Conservation (phyloP, 2,888 invertebrate species). For the Thereva unica region DNA sequence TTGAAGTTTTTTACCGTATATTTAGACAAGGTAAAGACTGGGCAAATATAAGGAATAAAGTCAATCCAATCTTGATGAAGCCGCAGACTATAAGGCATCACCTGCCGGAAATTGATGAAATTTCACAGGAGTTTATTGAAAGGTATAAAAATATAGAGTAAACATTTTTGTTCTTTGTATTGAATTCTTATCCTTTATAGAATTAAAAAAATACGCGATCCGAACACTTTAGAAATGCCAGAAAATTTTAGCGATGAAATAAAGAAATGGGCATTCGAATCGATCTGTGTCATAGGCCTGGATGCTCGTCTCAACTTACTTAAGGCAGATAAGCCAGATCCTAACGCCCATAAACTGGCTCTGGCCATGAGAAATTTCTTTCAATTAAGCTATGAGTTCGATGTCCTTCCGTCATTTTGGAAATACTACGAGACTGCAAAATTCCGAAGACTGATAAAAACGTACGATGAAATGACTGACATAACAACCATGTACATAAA, state of each 20-base stretch:
- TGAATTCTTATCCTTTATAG: slow-evolving; percentile 40
- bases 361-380: slow-evolving; percentile 49
- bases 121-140: slow-evolving; percentile 50
- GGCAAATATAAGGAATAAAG: slow-evolving; percentile 68
- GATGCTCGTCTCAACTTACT: slow-evolving; percentile 52
- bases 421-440: slow-evolving; percentile 49
- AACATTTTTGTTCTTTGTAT: neutral
- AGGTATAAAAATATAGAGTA: slow-evolving; percentile 48
- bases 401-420: slow-evolving; percentile 53
- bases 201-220: slow-evolving; percentile 46
- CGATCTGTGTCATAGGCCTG: slow-evolving; percentile 56
- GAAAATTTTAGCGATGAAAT: slow-evolving; percentile 60
- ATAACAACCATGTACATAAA: slow-evolving; percentile 54
- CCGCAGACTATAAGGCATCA: slow-evolving; percentile 50
- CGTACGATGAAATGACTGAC: slow-evolving; percentile 50
- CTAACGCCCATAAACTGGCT: slow-evolving; percentile 46
- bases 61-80: slow-evolving; percentile 53
- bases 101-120: slow-evolving; percentile 49
- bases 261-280: slow-evolving; percentile 66
- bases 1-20: slow-evolving; percentile 27
- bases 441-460: slow-evolving; percentile 49
- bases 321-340: slow-evolving; percentile 44
- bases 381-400: slow-evolving; percentile 49
- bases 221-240: slow-evolving; percentile 44
- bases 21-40: slow-evolving; percentile 68